These are phyloP conservation scores for Parnassius glacialis DNA, from an alignment of 2,888 invertebrate genomes.

Conservation along the genomic window DNA sequence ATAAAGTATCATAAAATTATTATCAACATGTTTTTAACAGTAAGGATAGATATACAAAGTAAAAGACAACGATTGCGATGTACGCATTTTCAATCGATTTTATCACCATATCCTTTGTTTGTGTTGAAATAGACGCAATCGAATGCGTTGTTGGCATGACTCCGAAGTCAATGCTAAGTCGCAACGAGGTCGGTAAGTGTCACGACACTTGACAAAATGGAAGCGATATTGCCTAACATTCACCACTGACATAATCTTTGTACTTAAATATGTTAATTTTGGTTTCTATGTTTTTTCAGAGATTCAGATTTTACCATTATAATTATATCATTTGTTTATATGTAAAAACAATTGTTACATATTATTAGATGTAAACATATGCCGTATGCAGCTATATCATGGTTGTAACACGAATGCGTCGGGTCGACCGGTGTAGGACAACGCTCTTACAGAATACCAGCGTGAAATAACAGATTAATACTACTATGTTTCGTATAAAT, in stretches of 20 bases:
- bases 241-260: conserved; percentile 15
- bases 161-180: conserved; percentile 37
- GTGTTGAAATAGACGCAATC: conserved; percentile 11
- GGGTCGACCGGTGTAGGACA: no score
- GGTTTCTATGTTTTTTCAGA: not conserved
- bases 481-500: no score
- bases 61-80: conserved; percentile 4
- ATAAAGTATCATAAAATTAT: not conserved
- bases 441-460: no score
- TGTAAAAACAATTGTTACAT: no score
- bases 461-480: no score
- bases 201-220: conserved; percentile 39
- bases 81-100: conserved; percentile 11
- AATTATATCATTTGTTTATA: not conserved
- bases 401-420: no score
- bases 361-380: no score
- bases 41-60: no score
- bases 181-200: conserved; percentile 44
- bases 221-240: conserved; percentile 22
- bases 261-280: conserved; percentile 12
- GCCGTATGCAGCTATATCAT: no score
- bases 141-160: conserved; percentile 17
- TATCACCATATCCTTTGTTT: conserved; percentile 18
- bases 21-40: not conserved
- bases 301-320: not conserved